Base-by-base conservation (phyloP, 2,113 vertebrate genomes). In the Arothron firmamentum region DNA sequence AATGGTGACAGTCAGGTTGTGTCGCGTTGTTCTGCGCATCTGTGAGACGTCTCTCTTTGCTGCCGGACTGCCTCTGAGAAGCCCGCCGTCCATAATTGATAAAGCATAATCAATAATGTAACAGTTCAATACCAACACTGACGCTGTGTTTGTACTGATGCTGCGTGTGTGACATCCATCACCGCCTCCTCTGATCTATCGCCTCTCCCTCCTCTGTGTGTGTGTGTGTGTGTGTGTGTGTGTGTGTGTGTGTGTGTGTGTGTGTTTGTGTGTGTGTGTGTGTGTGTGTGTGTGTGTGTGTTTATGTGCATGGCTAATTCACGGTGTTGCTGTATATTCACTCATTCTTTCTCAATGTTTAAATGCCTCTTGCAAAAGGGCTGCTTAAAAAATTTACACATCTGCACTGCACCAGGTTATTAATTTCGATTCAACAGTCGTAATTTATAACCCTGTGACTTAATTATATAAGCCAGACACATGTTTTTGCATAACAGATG, bases 361-460 rank as follows among this genome's bases (percentile, higher is more conserved):
- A 67, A 52, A 72, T 75, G 83, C 74, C 81, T 83, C 76, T 41
- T 76, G 76, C 79, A 85, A 87, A 74, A 67, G 86, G 74, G 67
- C 66, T 69, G 74, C 74, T 79, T 88, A 77, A 87, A 88, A 84
- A 78, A 86, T 89, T 69, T 62, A 86, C 83, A 80, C 67, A 90
- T 87, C 88, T 90, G 88, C 86, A 90, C 70, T 89, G 86, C 88
- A 84, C 72, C 82, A 89, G 71, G 82, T 83, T 79, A 78, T 86
- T 88, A 78, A 79, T 78, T 79, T 77, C 74, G 78, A 74, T 79
- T 70, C 57, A 68, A 58, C 79, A 79, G 78, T 83, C 46, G 59
- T 82, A 69, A 89, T 88, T 85, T 74, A 62, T 67, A 80, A 80
- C 43, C n/a, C 68, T 79, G 72, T 71, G 52, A 62, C 52, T 71